Conservation (phyloP, 2,113 vertebrate genomes). For the Catharus fuscescens region DNA sequence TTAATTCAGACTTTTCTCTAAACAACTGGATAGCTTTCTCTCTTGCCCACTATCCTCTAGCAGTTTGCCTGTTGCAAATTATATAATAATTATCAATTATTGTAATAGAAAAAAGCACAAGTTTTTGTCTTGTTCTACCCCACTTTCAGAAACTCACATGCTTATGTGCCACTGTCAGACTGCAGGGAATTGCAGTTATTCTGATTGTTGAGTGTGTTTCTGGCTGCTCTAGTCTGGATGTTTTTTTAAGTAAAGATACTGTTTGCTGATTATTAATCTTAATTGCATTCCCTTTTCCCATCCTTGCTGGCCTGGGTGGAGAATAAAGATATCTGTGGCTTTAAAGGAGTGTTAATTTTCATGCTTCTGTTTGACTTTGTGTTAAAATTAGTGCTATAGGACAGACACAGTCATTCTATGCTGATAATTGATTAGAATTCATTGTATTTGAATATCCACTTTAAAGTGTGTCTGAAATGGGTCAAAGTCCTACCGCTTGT, state of each 20-base stretch:
- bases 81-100: not conserved
- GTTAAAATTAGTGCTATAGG: not conserved
- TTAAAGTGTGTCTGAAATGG: not conserved
- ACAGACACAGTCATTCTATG: not conserved
- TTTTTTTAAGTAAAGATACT: not conserved
- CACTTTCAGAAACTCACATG: slow-evolving; percentile 13
- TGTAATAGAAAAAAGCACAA: slow-evolving; percentile 61
- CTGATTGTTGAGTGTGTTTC: slow-evolving; percentile 10
- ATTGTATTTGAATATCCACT: not conserved
- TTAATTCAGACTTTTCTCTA: slow-evolving; percentile 1
- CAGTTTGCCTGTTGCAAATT: slow-evolving; percentile 14
- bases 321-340: slow-evolving; percentile 43
- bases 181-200: slow-evolving; percentile 13
- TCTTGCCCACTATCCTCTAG: not conserved
- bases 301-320: slow-evolving; percentile 56
- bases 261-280: slow-evolving; percentile 43
- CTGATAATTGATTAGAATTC: not conserved
- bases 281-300: slow-evolving; percentile 26
- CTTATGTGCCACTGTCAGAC: not conserved
- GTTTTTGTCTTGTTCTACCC: slow-evolving; percentile 1
- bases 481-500: not conserved
- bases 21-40: not conserved
- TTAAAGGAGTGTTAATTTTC: not conserved
- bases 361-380: slow-evolving; percentile 18
- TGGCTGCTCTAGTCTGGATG: not conserved